These are phyloP conservation scores for Cyphomyrus plagiostoma DNA, from an alignment of 2,113 vertebrate species.

Conservation along the genomic window DNA sequence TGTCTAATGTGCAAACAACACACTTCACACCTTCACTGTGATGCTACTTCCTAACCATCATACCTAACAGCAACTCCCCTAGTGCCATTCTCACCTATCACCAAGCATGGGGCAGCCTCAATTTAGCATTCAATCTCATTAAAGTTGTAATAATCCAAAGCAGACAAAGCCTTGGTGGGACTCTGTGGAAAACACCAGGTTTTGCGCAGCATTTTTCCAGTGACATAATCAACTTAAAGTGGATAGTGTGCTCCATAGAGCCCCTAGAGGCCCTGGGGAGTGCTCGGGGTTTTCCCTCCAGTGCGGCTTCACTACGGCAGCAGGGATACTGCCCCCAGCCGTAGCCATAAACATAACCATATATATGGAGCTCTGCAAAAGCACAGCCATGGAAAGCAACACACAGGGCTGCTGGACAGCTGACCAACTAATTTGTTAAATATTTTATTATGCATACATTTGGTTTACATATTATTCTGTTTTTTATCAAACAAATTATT, in stretches of 20 bases:
- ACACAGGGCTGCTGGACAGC: neutral
- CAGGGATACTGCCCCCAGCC: neutral
- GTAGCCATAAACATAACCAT: neutral
- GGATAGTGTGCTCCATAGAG: neutral
- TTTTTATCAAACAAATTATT: neutral
- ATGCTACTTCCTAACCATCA: neutral
- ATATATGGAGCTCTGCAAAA: neutral
- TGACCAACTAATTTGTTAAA: neutral
- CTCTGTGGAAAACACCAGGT: slow-evolving; percentile 16
- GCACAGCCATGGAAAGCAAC: neutral
- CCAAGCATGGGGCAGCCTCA: neutral
- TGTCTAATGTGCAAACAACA: neutral
- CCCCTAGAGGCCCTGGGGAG: neutral
- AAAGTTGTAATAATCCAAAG: neutral
- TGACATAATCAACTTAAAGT: slow-evolving; percentile 56
- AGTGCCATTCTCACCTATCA: neutral
- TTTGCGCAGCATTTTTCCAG: slow-evolving; percentile 33
- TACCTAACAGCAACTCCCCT: neutral
- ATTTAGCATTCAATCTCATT: slow-evolving; percentile 4
- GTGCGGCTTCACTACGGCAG: neutral
- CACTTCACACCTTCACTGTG: neutral
- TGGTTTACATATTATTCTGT: neutral
- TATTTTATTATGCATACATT: neutral
- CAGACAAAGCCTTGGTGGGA: slow-evolving; percentile 11
- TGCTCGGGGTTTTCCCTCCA: neutral